Conservation (phyloP, 2,113 vertebrate genomes). For the Felis catus region DNA sequence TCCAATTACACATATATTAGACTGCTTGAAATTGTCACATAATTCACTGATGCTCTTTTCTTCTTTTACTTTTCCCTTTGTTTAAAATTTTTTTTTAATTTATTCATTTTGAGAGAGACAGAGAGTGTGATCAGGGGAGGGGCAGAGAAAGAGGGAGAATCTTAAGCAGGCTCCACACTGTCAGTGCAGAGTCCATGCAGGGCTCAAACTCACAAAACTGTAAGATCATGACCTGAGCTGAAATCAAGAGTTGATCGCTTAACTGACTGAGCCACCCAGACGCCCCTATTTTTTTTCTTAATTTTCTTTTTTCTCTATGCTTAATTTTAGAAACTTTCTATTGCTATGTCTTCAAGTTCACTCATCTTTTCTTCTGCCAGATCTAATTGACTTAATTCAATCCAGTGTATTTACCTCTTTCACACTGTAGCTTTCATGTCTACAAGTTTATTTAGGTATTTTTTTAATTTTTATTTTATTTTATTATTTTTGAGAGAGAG, state of each 20-base stretch:
- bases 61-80: neutral
- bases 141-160: too few species aligned
- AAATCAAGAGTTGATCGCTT: too few species aligned
- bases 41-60: neutral
- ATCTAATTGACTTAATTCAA: neutral
- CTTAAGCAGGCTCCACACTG: too few species aligned
- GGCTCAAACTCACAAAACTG: too few species aligned
- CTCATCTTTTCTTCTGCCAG: neutral
- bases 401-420: neutral
- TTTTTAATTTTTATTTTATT: too few species aligned
- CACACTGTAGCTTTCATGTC: neutral
- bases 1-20: neutral
- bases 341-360: neutral
- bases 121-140: too few species aligned
- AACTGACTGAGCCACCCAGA: too few species aligned
- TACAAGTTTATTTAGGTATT: neutral
- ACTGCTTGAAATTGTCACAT: neutral
- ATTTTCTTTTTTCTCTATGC: neutral
- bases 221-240: too few species aligned
- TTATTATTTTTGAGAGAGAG: too few species aligned
- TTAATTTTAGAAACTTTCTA: neutral
- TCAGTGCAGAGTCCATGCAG: too few species aligned
- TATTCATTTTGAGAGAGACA: too few species aligned
- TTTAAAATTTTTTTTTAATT: neutral
- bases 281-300: neutral